A percentile compares a stretch with the other conserved stretches of the same genome.
phyloP scores from a whole-genome alignment of 2,113 vertebrate genomes.

The Atherinomorus stipes region DNA sequence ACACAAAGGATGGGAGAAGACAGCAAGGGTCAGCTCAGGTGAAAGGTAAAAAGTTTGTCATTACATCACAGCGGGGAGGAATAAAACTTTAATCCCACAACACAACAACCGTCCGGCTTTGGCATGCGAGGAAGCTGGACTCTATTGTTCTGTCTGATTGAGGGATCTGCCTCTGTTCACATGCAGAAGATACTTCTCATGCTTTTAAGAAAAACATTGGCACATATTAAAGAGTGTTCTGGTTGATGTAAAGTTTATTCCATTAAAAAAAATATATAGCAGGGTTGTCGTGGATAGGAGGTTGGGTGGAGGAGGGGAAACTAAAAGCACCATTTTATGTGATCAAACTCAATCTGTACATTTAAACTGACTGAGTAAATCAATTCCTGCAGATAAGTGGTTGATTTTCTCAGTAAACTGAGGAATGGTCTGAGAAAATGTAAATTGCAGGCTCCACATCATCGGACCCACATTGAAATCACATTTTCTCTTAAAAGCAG shows the following conservation, averaged over 20 bases:
- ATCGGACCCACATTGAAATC: constrained; percentile 57
- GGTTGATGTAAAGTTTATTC: constrained; percentile 57
- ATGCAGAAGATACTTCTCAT: background rate
- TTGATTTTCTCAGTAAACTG: constrained; percentile 19
- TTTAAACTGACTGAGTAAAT: constrained; percentile 44
- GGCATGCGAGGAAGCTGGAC: constrained; percentile 17
- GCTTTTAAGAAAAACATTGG: background rate
- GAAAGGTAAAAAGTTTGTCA: constrained; percentile 42
- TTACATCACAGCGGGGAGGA: constrained; percentile 45
- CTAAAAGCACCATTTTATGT: constrained; percentile 31
- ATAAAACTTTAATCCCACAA: constrained; percentile 61
- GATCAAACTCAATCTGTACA: constrained; percentile 32
- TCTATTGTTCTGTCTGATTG: background rate
- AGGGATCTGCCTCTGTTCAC: background rate
- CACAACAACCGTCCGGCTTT: constrained; percentile 15
- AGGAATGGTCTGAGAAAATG: background rate
- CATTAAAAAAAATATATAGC: constrained; percentile 7
- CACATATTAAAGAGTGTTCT: constrained; percentile 17
- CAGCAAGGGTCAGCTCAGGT: constrained; percentile 28
- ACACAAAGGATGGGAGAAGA: constrained; percentile 32
- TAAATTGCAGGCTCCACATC: background rate
- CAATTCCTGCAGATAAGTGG: constrained; percentile 43
- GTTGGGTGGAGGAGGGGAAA: constrained; percentile 22
- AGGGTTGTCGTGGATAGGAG: constrained; percentile 10
- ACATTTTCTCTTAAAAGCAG: constrained; percentile 27